Conservation (phyloP, 2,113 vertebrate species). For the Benitochromis conjunctus region DNA sequence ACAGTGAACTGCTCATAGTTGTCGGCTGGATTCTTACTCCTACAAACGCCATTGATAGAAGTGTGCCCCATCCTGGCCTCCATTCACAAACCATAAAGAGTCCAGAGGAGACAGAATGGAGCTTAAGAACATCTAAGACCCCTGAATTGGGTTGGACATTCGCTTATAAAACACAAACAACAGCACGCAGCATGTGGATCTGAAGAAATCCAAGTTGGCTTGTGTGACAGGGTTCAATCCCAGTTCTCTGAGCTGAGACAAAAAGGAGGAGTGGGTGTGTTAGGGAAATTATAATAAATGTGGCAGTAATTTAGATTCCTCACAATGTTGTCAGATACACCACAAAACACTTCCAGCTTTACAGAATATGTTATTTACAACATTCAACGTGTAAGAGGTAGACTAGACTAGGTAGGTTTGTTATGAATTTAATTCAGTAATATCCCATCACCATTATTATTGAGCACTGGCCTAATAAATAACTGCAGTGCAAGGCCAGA, state of each 20-base stretch:
- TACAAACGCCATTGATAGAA: constrained; percentile 10
- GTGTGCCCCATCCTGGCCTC: not conserved
- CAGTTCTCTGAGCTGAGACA: constrained; percentile 3
- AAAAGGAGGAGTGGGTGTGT: not conserved
- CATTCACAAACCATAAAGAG: constrained; percentile 1
- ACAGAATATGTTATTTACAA: not conserved
- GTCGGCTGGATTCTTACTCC: constrained; percentile 18
- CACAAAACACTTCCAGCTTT: constrained; percentile 53
- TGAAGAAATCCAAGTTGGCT: constrained; percentile 3
- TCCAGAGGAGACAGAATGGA: constrained; percentile 30
- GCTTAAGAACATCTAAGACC: not conserved
- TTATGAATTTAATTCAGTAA: not conserved
- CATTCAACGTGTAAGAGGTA: not conserved
- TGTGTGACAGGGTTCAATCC: constrained; percentile 18
- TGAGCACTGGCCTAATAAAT: not conserved
- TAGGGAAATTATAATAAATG: constrained; percentile 45
- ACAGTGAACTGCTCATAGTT: not conserved
- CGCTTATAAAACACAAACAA: constrained; percentile 32
- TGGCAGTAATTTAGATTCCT: constrained; percentile 61
- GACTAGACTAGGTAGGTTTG: not conserved
- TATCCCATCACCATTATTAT: not conserved
- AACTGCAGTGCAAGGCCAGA: not conserved
- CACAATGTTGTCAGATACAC: constrained; percentile 51
- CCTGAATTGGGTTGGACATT: not conserved
- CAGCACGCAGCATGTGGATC: constrained; percentile 21